Base-by-base conservation (phyloP, 2,888 invertebrate species). In the Invenusta paracnida region DNA sequence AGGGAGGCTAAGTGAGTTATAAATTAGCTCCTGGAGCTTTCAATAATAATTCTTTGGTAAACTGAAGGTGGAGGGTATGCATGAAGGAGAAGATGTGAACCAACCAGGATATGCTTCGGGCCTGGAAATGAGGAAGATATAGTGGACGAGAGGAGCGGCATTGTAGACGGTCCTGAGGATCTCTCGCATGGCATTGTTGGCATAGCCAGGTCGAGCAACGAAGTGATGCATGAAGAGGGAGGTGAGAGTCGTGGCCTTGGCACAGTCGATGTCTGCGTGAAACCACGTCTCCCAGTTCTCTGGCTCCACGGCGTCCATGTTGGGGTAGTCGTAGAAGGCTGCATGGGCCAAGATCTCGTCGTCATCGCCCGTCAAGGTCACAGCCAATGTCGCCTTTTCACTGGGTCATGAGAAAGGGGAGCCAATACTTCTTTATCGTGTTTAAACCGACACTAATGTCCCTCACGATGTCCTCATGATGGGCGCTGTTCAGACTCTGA, bases 281-380 rank as follows among this genome's bases (percentile, higher is more conserved):
- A 91, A 87, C 91, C 91, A 91, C 0, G 87, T 85, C 82, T 91
- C 90, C 91, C 91, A 91, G 0, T 88, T 88, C 11, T 90, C 89
- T 81, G 88, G 88, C 84, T 91, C 89, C 17, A 90, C 89, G 17
- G 48, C 66, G 0, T 25, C 13, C 23, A 89, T 31, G 87, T 91
- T 91, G 0, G 91, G 91, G 87, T 90, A 91, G 87, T 91, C 91
- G 88, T 90, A 89, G 87, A 91, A 91, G 13, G 91, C 90, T 29
- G 91, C 91, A 89, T 91, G 90, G 0, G 90, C 91, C 73, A 91
- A 88, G 30, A 91, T 89, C 83, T 91, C 90, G 79, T 91, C 90
- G 66, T 88, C 88, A 17, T 90, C 90, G 88, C 91, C 90, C 83
- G 89, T 89, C 29, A 91, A 87, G 0, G 91, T 91, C 17, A 91